phyloP scores from a whole-genome alignment of 2,888 invertebrate species.

The Trachelus tabidus region DNA sequence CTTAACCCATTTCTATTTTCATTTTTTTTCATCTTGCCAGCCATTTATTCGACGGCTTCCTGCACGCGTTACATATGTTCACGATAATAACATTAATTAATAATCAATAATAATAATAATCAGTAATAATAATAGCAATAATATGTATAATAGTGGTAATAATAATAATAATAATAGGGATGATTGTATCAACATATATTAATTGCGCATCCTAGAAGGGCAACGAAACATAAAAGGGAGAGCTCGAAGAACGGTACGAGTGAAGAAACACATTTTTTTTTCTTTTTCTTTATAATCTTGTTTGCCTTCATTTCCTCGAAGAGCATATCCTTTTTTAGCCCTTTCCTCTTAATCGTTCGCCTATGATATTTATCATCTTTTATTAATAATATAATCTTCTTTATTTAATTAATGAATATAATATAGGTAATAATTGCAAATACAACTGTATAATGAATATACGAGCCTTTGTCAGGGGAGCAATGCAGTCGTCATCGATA shows the following conservation, averaged over 20 bases:
- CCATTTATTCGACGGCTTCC: neutral
- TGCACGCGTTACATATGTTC: neutral
- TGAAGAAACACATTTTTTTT: neutral
- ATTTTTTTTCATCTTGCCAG: neutral
- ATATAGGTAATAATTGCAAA: constrained; percentile 57
- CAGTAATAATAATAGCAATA: neutral
- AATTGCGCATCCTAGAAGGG: neutral
- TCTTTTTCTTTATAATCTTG: neutral
- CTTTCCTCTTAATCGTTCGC: constrained; percentile 10
- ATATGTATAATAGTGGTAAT: neutral
- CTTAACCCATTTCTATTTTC: neutral
- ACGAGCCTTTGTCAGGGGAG: constrained; percentile 59
- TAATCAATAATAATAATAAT: neutral
- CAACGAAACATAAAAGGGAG: neutral
- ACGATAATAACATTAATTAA: neutral
- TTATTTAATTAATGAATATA: constrained; percentile 44
- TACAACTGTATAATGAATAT: constrained; percentile 59
- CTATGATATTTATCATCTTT: constrained; percentile 16
- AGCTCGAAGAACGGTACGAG: neutral
- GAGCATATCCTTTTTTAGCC: neutral
- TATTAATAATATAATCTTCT: constrained; percentile 23
- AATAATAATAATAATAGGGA: neutral
- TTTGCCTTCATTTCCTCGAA: neutral
- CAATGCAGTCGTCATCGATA: constrained; percentile 56
- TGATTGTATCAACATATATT: neutral